Base-by-base conservation (phyloP, 2,888 invertebrate genomes). In the Hesperia comma region DNA sequence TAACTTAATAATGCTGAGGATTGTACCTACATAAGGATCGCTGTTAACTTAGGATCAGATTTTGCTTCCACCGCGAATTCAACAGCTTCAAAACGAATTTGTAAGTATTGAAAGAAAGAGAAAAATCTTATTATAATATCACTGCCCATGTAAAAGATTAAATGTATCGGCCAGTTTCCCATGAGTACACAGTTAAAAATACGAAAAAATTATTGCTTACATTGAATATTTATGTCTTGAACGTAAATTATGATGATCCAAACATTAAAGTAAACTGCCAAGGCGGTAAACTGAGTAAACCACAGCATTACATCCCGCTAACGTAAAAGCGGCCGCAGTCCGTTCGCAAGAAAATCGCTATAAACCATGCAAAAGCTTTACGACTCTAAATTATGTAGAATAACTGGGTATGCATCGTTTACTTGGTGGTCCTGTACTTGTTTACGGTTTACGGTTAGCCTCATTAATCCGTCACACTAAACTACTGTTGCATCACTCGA, bases 401-500 rank as follows among this genome's bases (percentile, higher is more conserved):
- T 10, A 37, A 12, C 37, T 37, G 12, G 37, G 37, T 26, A 12
- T 37, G 12, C 37, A 12, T 10, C 37, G 37, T 37, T 37, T 37
- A 37, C 12, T 37, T 37, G 37, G 37, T 37, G 8, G 37, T 37
- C 8, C 37, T 12, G 51, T 51, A 51, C 75, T 72, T 15, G 75
- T 77, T 71, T 75, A 77, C 67, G 70, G 71, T 78, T 70, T 70
- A 70, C 71, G 67, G 69, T 74, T 76, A 76, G 72, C 77, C 77
- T 75, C 72, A 74, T 73, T 40, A n/a, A 21, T 19, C 72, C 70
- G 60, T 67, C 69, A 69, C 69, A 70, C 69, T 72, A 74, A 76
- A 74, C 64, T 69, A 63, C 73, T 73, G 74, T 79, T 78, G 76
- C 74, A 75, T 79, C 74, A 77, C 75, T 73, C 71, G 64, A 69